A percentile compares a stretch with the other conserved stretches of the same genome.
phyloP scores from a whole-genome alignment of 2,113 vertebrate species.

The Dipodomys spectabilis region DNA sequence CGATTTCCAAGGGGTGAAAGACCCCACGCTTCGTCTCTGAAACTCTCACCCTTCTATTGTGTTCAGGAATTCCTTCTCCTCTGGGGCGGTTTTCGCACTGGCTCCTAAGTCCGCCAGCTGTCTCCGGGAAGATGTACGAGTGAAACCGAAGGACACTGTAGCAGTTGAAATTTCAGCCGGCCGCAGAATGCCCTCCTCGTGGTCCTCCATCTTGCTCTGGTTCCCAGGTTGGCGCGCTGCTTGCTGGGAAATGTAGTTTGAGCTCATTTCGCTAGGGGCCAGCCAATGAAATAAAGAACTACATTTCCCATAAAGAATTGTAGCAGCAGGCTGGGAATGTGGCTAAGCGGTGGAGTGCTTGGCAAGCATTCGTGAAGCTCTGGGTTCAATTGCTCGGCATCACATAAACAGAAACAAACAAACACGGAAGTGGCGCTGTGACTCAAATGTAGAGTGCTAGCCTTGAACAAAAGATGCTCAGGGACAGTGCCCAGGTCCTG shows the following conservation, averaged over 20 bases:
- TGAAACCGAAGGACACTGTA: conserved; percentile 70
- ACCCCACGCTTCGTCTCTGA: conserved; percentile 59
- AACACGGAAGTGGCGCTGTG: too few relatives aligned
- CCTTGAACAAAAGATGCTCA: too few relatives aligned
- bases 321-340: too few relatives aligned
- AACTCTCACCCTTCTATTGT: conserved; percentile 67
- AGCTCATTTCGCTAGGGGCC: background rate
- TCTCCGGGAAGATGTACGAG: conserved; percentile 54
- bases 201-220: conserved; percentile 58
- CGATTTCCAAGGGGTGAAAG: conserved; percentile 3
- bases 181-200: background rate
- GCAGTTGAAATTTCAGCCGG: background rate
- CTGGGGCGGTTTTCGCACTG: background rate
- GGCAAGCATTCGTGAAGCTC: too few relatives aligned
- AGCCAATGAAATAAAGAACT: background rate
- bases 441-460: too few relatives aligned
- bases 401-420: too few relatives aligned
- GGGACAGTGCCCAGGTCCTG: too few relatives aligned
- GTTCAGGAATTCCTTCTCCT: conserved; percentile 75
- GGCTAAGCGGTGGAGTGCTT: too few relatives aligned
- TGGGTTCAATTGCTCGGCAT: too few relatives aligned
- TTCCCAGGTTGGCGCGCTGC: background rate
- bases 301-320: conserved; percentile 56
- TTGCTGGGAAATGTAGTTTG: conserved; percentile 72
- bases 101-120: background rate